Evolutionary conservation across 2,113 vertebrate genomes (phyloP).

Genomic region (Rhynchomys soricoides): DNA sequence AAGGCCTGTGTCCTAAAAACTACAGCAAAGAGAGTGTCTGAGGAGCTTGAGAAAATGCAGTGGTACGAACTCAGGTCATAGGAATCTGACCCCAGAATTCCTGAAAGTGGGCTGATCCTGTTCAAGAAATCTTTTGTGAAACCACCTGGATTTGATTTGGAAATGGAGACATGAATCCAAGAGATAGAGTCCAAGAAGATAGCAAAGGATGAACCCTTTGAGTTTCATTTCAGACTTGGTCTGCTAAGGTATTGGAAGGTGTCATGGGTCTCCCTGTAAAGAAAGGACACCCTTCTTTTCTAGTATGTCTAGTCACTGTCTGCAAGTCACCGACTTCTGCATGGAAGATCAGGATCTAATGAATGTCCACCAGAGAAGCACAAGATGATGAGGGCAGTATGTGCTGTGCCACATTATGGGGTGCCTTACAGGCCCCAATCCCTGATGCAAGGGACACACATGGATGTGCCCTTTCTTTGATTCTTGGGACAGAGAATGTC

Average conservation of each 20-base stretch:
- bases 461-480: constrained; percentile 95
- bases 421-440: constrained; percentile 91
- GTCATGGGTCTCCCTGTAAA: background rate
- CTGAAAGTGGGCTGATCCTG: constrained; percentile 86
- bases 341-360: constrained; percentile 87
- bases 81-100: constrained; percentile 90
- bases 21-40: constrained; percentile 88
- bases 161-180: constrained; percentile 92
- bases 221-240: constrained; percentile 91
- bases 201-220: constrained; percentile 84
- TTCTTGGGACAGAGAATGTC: constrained; percentile 89
- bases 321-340: constrained; percentile 94
- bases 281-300: background rate
- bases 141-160: constrained; percentile 90
- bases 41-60: constrained; percentile 89
- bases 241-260: constrained; percentile 90
- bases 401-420: constrained; percentile 91
- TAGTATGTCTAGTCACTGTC: constrained; percentile 63
- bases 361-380: constrained; percentile 86
- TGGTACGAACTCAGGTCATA: constrained; percentile 93
- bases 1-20: constrained; percentile 90
- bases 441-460: constrained; percentile 83
- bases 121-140: constrained; percentile 90
- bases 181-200: constrained; percentile 89
- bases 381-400: constrained; percentile 89